Evolutionary conservation across 2,888 invertebrate species (phyloP), one percentile per base, ranked within the genome.

Genomic region (Anagyrus pseudococci): DNA sequence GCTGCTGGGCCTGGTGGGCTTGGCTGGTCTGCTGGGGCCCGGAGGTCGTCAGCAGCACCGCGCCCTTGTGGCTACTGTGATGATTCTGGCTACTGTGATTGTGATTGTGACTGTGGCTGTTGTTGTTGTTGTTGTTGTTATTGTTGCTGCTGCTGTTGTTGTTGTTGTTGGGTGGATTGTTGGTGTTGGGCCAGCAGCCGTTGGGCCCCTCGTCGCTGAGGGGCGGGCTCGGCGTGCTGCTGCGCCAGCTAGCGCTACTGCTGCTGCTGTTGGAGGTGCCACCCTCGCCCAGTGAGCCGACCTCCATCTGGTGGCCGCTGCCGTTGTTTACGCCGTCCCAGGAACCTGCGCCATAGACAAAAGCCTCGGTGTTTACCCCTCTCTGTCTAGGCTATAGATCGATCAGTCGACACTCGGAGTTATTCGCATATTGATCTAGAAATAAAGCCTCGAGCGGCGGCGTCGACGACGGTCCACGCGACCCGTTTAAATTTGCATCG

Each of bases 201-300:
- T 74, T 72, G 43, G 86, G 86, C 54, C 88, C 87, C 57, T 88
- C 86, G 71, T 87, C 91, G 69, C 91, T 90, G 48, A 89, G 84
- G 10, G 94, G 93, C 33, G 65, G 66, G 19, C 94, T 93, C 2
- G 92, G 91, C 19, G 92, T 92, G 59, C 89, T 89, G 57, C 92
- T 89, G 75, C 92, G 86, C 86, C 91, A 91, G 71, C 93, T 91
- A 58, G 89, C 82, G 70, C 82, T 85, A 75, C 84, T 83, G 81
- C 89, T 89, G 70, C 83, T 85, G 72, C 88, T 89, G 29, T 86
- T 87, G 67, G 87, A 87, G 2, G 76, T 76, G n/a, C 77, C 77
- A 48, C 77, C 77, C 26, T 73, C 73, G 26, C 78, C 78, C 20
- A 79, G 79, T 20, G 78, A 78, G 48, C 77, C 76, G 33, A 75